These are phyloP conservation scores for Chaenodraco wilsoni DNA, from an alignment of 2,797 vertebrate species.

Conservation along the genomic window DNA sequence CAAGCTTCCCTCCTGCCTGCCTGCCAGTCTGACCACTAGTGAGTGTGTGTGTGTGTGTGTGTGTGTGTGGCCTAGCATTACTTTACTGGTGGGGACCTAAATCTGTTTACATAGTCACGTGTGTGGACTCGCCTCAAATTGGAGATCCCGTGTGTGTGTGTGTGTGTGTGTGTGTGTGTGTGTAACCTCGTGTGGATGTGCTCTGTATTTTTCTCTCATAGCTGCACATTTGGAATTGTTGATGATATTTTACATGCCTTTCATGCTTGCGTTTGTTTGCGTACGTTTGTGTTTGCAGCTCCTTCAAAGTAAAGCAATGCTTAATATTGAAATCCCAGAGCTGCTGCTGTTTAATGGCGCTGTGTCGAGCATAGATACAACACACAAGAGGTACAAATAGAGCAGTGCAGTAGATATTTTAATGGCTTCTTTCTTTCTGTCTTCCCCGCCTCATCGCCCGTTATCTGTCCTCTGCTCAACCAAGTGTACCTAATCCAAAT, in stretches of 20 bases:
- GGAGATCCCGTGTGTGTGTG: too few species aligned
- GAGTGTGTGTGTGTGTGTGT: slow-evolving; percentile 6
- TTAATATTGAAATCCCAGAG: not conserved
- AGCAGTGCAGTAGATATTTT: too few species aligned
- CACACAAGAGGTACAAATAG: not conserved
- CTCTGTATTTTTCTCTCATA: slow-evolving; percentile 24
- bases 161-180: slow-evolving; percentile 37
- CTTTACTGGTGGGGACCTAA: too few species aligned
- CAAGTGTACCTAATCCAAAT: slow-evolving; percentile 29
- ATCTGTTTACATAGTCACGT: too few species aligned
- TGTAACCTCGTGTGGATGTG: not conserved
- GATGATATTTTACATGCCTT: slow-evolving; percentile 19
- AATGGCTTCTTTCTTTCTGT: slow-evolving; percentile 1
- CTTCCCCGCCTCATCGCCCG: slow-evolving; percentile 5
- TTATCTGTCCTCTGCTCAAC: slow-evolving; percentile 31
- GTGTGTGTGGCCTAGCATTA: too few species aligned
- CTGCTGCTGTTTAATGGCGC: not conserved
- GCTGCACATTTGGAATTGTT: slow-evolving; percentile 32
- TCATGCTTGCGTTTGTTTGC: slow-evolving; percentile 8
- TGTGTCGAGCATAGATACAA: not conserved
- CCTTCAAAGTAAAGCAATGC: not conserved
- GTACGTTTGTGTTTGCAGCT: slow-evolving; percentile 4
- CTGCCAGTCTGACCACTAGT: slow-evolving; percentile 78
- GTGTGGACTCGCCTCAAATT: too few species aligned
- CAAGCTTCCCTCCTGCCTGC: slow-evolving; percentile 70